A percentile compares a stretch with the other conserved stretches of the same genome.
phyloP scores from a whole-genome alignment of 2,797 vertebrate species.

The Thaleichthys pacificus region DNA sequence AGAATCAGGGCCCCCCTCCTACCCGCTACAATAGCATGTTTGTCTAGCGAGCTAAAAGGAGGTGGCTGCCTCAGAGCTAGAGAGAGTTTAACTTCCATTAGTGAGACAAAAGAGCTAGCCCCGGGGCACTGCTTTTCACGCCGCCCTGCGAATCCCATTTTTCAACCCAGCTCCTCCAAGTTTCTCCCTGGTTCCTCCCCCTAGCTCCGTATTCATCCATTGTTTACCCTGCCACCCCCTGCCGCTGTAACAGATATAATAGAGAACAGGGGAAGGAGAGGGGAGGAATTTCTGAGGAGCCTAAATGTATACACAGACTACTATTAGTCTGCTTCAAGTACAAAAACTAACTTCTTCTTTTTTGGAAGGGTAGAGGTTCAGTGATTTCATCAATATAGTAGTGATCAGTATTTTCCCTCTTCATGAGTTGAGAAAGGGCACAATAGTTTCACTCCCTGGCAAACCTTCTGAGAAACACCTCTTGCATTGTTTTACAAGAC shows the following conservation, averaged over 20 bases:
- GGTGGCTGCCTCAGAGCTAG: conserved; percentile 1
- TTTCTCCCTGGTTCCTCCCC: conserved; percentile 35
- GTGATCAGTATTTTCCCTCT: conserved; percentile 28
- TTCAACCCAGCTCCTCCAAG: conserved; percentile 35
- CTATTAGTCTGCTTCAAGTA: conserved; percentile 39
- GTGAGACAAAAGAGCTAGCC: conserved; percentile 55
- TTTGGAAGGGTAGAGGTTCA: conserved; percentile 36
- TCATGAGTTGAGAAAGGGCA: conserved; percentile 21
- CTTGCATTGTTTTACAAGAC: no score
- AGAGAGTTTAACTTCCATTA: conserved; percentile 65
- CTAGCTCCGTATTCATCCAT: conserved; percentile 47
- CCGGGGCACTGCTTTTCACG: conserved; percentile 32
- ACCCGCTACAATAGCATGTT: conserved; percentile 39
- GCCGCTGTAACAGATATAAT: conserved; percentile 51
- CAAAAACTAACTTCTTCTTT: neutral
- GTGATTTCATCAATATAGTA: no score
- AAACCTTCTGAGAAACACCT: no score
- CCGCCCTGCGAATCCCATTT: conserved; percentile 28
- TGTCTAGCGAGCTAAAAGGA: conserved; percentile 29
- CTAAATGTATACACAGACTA: conserved; percentile 40
- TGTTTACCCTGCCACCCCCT: conserved; percentile 40
- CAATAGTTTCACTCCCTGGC: neutral
- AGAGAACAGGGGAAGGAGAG: conserved; percentile 25
- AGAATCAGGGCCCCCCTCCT: conserved; percentile 40
- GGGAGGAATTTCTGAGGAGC: conserved; percentile 43